Evolutionary conservation across 2,797 vertebrate genomes (phyloP), one percentile per base, ranked within the genome.

Genomic region (Hybognathus amarus): DNA sequence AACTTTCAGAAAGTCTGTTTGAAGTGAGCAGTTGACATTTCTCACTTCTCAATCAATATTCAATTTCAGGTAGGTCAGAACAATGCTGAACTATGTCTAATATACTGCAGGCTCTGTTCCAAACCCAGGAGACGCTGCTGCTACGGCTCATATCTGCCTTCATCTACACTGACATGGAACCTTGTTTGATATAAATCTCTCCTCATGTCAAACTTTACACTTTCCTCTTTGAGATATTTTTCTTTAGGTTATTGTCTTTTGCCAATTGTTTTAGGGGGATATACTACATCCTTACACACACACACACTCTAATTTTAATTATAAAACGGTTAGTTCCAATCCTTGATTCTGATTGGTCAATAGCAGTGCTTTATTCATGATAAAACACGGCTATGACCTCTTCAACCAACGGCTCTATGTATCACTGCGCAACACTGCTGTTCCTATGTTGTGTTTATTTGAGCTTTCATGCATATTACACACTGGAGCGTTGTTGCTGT

Each of bases 61-160:
- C 61, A 66, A 68, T 79, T 79, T 79, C 30, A 79, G 77, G 20
- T 18, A 36, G 77, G 77, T 67, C 76, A 78, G 76, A 66, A 30
- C 63, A 67, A 17, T 18, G 30, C 45, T 68, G 45, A 67, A 50
- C 63, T 50, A 79, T 54, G 30, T 79, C 45, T 66, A 30, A 50
- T 54, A 68, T 68, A 54, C 63, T 38, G 38, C 9, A 15, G 73
- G 73, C 52, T 76, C 52, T 18, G 42, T 15, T 52, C 45, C 68
- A 52, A 36, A 22, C 40, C 42, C 17, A 66, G 59, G 17, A 12
- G 33, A 17, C 42, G 36, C 27, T 22, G 59, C 76, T 50, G 76
- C 45, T 68, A 7, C 27, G 38, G 63, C 45, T 33, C 22, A 22
- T 24, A 38, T 33, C 13, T 64, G 38, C 24, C 27, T 22, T 27